phyloP scores from a whole-genome alignment of 2,888 invertebrate species.

The Drosophila cyrtoloma region DNA sequence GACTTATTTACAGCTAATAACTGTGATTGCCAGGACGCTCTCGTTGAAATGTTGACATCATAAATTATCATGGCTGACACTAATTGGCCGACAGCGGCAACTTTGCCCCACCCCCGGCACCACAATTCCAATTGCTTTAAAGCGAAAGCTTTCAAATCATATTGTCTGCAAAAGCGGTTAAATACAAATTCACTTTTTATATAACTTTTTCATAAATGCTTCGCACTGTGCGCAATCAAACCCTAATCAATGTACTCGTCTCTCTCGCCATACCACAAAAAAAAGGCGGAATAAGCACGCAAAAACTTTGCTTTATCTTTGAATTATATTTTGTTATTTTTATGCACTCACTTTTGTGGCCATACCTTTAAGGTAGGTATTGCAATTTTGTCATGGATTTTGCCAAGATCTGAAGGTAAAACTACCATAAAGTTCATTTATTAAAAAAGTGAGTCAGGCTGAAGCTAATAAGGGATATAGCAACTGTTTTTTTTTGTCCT shows the following conservation, averaged over 20 bases:
- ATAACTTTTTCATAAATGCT: constrained; percentile 12
- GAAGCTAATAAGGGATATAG: neutral
- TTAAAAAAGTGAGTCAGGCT: neutral
- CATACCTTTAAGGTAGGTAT: neutral
- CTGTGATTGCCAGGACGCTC: constrained; percentile 55
- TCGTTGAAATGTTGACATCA: constrained; percentile 61
- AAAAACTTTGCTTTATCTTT: constrained; percentile 23
- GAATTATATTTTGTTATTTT: constrained; percentile 35
- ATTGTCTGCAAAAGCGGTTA: constrained; percentile 16
- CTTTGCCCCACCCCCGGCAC: neutral
- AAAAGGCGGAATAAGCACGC: neutral
- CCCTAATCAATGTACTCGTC: constrained; percentile 51
- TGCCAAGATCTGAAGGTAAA: neutral
- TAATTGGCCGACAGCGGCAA: constrained; percentile 25
- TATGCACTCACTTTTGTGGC: neutral
- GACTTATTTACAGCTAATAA: constrained; percentile 57
- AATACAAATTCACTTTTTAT: constrained; percentile 22
- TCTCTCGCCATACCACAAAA: constrained; percentile 5
- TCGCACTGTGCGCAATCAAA: constrained; percentile 46
- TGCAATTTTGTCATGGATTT: neutral
- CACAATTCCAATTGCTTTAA: constrained; percentile 4
- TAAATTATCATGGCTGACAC: constrained; percentile 59
- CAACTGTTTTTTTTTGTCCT: neutral
- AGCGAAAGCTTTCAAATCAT: constrained; percentile 40
- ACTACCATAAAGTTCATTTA: neutral